A percentile compares a stretch with the other conserved stretches of the same genome.
These are phyloP conservation scores for Mimachlamys varia DNA, from an alignment of 2,888 invertebrate species.

Conservation along the genomic window DNA sequence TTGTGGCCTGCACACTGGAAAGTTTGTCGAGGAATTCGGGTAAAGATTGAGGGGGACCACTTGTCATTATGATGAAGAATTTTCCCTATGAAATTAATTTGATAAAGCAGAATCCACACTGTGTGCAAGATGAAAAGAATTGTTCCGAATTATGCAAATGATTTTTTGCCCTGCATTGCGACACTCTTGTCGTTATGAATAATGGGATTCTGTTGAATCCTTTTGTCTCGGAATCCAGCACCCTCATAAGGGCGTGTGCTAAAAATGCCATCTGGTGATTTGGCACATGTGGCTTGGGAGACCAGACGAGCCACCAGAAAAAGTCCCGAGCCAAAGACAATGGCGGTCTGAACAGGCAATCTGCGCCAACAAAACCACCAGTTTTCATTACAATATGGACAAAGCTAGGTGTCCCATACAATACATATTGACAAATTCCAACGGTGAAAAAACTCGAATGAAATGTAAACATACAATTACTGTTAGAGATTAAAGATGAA, in stretches of 20 bases:
- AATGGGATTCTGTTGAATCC: conserved; percentile 16
- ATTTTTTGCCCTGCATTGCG: conserved; percentile 36
- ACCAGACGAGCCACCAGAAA: not conserved
- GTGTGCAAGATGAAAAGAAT: conserved; percentile 28
- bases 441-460: not conserved
- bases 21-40: not conserved
- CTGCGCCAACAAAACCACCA: conserved; percentile 4
- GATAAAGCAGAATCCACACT: conserved; percentile 34
- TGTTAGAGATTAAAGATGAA: not conserved
- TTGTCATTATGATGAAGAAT: conserved; percentile 16
- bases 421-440: not conserved
- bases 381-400: conserved; percentile 22
- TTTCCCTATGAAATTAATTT: conserved; percentile 22
- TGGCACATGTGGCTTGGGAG: conserved; percentile 30
- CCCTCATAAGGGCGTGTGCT: conserved; percentile 33
- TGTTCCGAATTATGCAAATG: conserved; percentile 20
- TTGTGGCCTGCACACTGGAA: not conserved
- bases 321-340: conserved; percentile 3
- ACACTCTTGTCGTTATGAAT: conserved; percentile 34
- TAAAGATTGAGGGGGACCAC: not conserved
- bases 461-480: conserved; percentile 22
- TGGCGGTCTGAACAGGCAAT: not conserved
- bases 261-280: conserved; percentile 36
- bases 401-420: not conserved
- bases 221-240: conserved; percentile 5